These are phyloP conservation scores for Ennomos quercinarius DNA, from an alignment of 2,888 invertebrate species.

Conservation along the genomic window DNA sequence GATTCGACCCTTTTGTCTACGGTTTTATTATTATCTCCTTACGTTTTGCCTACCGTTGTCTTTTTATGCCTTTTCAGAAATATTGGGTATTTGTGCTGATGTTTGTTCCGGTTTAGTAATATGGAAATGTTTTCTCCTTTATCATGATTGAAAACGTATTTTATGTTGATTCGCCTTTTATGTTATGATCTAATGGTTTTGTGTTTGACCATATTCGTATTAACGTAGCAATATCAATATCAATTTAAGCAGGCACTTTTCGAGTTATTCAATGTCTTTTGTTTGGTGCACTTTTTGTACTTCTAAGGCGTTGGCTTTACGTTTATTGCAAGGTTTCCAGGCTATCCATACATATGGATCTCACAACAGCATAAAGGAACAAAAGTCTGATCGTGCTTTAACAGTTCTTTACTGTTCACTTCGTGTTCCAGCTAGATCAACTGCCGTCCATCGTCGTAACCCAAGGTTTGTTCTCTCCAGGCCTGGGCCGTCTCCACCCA, in stretches of 20 bases:
- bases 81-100: slow-evolving; percentile 43
- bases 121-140: slow-evolving; percentile 32
- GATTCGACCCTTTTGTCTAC: slow-evolving; percentile 39
- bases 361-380: no score
- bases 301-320: no score
- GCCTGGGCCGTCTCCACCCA: slow-evolving; percentile 92
- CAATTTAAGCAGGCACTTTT: slow-evolving; percentile 3
- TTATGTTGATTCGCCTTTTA: slow-evolving; percentile 37
- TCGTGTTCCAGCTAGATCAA: no score
- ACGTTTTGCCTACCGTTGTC: slow-evolving; percentile 37
- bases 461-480: slow-evolving; percentile 74
- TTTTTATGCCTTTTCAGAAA: slow-evolving; percentile 19
- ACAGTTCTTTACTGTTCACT: no score
- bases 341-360: no score
- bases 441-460: not conserved
- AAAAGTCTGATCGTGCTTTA: no score
- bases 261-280: not conserved
- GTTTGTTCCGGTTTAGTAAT: slow-evolving; percentile 44
- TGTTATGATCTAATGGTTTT: slow-evolving; percentile 28
- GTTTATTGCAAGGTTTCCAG: no score
- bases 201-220: slow-evolving; percentile 21
- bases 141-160: slow-evolving; percentile 27
- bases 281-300: no score
- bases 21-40: slow-evolving; percentile 55
- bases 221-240: slow-evolving; percentile 14